Conservation (phyloP, 2,888 invertebrate genomes). For the Siphlonurus alternatus region DNA sequence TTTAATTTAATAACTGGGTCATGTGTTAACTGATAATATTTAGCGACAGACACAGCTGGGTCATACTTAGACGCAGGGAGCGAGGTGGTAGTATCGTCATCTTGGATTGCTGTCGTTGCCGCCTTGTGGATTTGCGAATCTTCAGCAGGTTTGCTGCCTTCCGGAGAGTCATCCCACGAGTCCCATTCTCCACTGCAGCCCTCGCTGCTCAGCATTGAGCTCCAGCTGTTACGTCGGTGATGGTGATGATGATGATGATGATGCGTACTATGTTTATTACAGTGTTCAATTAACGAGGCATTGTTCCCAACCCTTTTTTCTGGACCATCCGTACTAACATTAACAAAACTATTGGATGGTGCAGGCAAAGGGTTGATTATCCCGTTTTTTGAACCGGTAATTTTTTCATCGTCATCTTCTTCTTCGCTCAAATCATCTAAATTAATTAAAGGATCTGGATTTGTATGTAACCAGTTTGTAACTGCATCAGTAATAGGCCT, state of each 20-base stretch:
- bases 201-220: not conserved
- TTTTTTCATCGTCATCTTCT: constrained; percentile 10
- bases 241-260: not conserved
- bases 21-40: not conserved
- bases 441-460: constrained; percentile 22
- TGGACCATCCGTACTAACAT: constrained; percentile 17
- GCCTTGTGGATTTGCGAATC: not conserved
- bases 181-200: constrained; percentile 1
- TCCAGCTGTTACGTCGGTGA: not conserved
- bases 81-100: not conserved
- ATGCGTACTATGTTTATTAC: not conserved
- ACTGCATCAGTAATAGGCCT: constrained; percentile 40
- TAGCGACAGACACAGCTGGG: not conserved
- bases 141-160: not conserved
- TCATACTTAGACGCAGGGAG: not conserved
- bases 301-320: not conserved
- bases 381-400: constrained; percentile 32
- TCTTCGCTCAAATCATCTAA: constrained; percentile 11
- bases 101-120: not conserved
- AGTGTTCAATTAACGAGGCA: not conserved
- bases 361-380: constrained; percentile 36
- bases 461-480: constrained; percentile 36
- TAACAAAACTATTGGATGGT: constrained; percentile 29
- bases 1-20: not conserved
- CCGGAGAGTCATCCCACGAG: not conserved